These are phyloP conservation scores for Pelodiscus sinensis DNA, from an alignment of 2,113 vertebrate species.

Conservation along the genomic window DNA sequence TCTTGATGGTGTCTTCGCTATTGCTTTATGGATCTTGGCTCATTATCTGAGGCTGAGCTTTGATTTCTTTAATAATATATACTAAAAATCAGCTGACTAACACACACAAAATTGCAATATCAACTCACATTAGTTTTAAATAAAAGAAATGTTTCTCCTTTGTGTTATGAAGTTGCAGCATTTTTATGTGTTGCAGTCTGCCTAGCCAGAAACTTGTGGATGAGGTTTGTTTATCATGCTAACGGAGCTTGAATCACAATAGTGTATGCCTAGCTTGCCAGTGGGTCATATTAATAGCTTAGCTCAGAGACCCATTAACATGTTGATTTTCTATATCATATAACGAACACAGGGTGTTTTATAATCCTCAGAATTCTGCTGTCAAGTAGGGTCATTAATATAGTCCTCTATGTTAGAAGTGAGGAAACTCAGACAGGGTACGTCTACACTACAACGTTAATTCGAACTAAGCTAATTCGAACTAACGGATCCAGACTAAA, in stretches of 20 bases:
- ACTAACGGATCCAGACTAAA: too few species aligned
- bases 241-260: background rate
- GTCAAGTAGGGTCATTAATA: background rate
- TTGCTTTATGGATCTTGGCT: conserved; percentile 3
- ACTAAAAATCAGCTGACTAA: background rate
- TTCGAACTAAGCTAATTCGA: too few species aligned
- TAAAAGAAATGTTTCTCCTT: background rate
- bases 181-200: background rate
- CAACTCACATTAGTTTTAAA: background rate
- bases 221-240: background rate
- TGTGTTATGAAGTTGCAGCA: background rate
- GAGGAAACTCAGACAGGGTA: background rate
- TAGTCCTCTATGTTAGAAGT: background rate
- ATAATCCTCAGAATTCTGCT: conserved; percentile 7
- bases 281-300: conserved; percentile 4
- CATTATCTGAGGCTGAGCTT: background rate
- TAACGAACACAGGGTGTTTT: background rate
- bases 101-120: background rate
- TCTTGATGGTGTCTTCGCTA: background rate
- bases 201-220: background rate
- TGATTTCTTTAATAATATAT: background rate
- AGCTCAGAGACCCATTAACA: background rate
- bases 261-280: background rate
- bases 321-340: background rate
- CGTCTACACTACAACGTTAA: too few species aligned